A percentile compares a stretch with the other conserved stretches of the same genome.
phyloP scores from a whole-genome alignment of 2,797 vertebrate genomes.

The Stomatorhinus walkeri region DNA sequence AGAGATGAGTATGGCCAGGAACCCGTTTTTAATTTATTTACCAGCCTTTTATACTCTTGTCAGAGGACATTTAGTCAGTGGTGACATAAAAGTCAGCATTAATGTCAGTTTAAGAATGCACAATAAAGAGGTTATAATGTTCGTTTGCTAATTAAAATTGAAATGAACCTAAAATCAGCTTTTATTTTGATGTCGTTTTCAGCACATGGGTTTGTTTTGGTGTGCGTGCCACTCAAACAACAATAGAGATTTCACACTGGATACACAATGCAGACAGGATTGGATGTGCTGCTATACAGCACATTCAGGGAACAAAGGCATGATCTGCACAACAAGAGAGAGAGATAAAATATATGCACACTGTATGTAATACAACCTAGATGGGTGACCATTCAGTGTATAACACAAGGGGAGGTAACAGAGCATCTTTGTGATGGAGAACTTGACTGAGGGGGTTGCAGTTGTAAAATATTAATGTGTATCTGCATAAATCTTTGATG shows the following conservation, averaged over 20 bases:
- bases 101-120: background rate
- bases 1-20: background rate
- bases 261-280: background rate
- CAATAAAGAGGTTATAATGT: background rate
- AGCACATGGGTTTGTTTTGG: background rate
- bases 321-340: background rate
- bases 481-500: background rate
- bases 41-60: background rate
- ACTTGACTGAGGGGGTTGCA: background rate
- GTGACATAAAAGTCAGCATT: background rate
- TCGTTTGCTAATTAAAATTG: background rate
- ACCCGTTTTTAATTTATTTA: background rate
- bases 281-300: background rate
- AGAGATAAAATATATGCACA: background rate
- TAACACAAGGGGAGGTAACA: background rate
- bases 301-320: background rate
- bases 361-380: background rate
- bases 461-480: background rate
- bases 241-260: background rate
- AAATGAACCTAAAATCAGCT: background rate
- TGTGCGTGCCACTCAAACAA: background rate
- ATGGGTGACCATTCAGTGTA: background rate
- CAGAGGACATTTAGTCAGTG: background rate
- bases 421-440: background rate
- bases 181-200: background rate